Evolutionary conservation across 1,140 invertebrate genomes (phyloP), one percentile per base, ranked within the genome.

Genomic region (Danaus plexippus): DNA sequence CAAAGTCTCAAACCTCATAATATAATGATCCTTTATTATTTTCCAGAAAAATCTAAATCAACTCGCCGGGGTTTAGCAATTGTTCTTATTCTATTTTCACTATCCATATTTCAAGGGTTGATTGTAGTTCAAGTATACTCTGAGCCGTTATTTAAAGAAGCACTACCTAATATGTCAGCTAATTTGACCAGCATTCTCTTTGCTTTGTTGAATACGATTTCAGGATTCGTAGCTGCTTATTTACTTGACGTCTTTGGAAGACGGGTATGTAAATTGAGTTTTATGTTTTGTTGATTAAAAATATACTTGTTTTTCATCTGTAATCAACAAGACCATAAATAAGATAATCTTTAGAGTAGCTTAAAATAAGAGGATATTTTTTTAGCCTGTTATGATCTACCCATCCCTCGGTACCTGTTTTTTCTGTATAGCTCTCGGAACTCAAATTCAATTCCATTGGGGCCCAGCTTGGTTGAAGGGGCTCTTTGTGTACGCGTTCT

Each of bases 311-410:
- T 4, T 3, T 32, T 3, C 22, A 8, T 6, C 22, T 32, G 7
- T 32, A 32, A 32, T 6, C 22, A 32, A 32, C 7, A 32, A 32
- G 22, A 32, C 22, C 22, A 32, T 8, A 32, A 2, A 32, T 15
- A 1, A 15, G n/a, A n/a, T n/a, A n/a, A n/a, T 2, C 18, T 22
- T 22, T 11, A 10, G 43, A 44, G 8, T 8, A 11, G 43, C 43
- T 44, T 44, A 3, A 44, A 44, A 3, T 11, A 44, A 2, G 11
- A 44, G 11, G 8, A 1, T 47, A 57, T 56, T 52, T 9, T 73
- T 70, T 6, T 66, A 83, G 80, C 58, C 71, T 0, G 64, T 84
- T 0, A 70, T 80, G 70, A 73, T 79, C 32, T 79, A 73, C 53
- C 60, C 72, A 0, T 79, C 78, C 1, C 15, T 77, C 6, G 64